Evolutionary conservation across 2,888 invertebrate genomes (phyloP).

Genomic region (Calameuta pallipes): DNA sequence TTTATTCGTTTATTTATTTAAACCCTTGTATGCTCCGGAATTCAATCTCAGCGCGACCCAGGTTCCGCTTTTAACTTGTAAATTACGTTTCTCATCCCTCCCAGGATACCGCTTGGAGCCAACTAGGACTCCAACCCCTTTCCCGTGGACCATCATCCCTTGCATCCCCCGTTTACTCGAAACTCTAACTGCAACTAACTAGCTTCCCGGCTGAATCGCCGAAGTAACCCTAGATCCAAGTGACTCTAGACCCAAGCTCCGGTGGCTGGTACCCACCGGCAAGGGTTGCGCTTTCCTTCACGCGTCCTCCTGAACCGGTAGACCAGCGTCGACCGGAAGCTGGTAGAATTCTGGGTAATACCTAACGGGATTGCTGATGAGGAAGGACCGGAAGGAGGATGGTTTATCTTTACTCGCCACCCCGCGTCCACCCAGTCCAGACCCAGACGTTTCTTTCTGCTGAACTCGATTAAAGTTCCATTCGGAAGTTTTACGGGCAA

Average conservation of each 20-base stretch:
- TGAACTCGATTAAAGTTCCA: conserved; percentile 61
- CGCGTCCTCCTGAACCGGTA: neutral
- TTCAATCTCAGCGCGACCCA: conserved; percentile 8
- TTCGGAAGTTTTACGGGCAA: conserved; percentile 57
- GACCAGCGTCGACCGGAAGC: neutral
- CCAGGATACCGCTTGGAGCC: neutral
- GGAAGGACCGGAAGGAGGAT: conserved; percentile 22
- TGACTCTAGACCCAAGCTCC: neutral
- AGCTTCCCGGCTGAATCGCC: neutral
- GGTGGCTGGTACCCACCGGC: neutral
- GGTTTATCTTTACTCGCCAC: conserved; percentile 54
- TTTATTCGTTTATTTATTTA: conserved; percentile 21
- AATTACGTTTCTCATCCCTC: neutral
- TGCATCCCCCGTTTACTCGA: neutral
- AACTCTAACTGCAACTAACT: neutral
- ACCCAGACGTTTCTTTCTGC: conserved; percentile 49
- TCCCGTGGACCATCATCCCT: neutral
- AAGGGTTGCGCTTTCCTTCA: neutral
- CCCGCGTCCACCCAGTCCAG: conserved; percentile 17
- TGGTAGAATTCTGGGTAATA: neutral
- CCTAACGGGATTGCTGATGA: conserved; percentile 3
- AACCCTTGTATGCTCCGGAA: conserved; percentile 14
- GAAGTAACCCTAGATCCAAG: neutral
- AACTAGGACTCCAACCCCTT: neutral
- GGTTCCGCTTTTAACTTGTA: conserved; percentile 16